Evolutionary conservation across 1,140 invertebrate genomes (phyloP).

Genomic region (Drosophila ambigua): DNA sequence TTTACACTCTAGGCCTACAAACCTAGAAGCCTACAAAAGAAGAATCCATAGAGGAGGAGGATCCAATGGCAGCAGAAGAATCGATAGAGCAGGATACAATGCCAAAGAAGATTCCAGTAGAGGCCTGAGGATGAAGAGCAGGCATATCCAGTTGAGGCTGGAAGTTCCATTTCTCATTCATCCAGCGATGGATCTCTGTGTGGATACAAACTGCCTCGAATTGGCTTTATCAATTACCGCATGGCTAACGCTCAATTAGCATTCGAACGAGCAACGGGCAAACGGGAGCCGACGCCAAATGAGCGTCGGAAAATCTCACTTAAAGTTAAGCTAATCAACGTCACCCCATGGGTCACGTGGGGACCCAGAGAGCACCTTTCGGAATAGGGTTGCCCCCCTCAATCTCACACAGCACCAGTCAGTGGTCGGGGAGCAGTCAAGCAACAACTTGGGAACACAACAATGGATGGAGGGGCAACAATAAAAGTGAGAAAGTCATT

Average conservation of each 20-base stretch:
- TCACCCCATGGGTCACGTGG: slow-evolving; percentile 45
- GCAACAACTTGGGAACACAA: slow-evolving; percentile 26
- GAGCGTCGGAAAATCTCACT: slow-evolving; percentile 30
- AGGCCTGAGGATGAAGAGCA: neutral
- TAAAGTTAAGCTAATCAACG: slow-evolving; percentile 20
- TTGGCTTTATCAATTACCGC: slow-evolving; percentile 29
- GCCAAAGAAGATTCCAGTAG: neutral
- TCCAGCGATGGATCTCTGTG: no score
- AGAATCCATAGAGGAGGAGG: neutral
- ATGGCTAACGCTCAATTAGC: slow-evolving; percentile 51
- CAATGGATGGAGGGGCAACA: slow-evolving; percentile 27
- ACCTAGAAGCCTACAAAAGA: slow-evolving; percentile 74
- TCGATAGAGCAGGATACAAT: no score
- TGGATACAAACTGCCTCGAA: no score
- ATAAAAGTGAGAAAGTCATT: slow-evolving; percentile 54
- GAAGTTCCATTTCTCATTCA: slow-evolving; percentile 4
- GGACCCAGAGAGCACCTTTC: slow-evolving; percentile 25
- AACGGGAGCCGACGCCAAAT: slow-evolving; percentile 15
- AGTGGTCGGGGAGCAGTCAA: slow-evolving; percentile 19
- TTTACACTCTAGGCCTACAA: slow-evolving; percentile 77
- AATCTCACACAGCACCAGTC: neutral
- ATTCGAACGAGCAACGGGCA: slow-evolving; percentile 15
- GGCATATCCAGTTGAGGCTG: slow-evolving; percentile 40
- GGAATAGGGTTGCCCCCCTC: neutral
- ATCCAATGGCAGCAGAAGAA: no score